Conservation (phyloP, 2,888 invertebrate species). For the Scaptomyza parva region DNA sequence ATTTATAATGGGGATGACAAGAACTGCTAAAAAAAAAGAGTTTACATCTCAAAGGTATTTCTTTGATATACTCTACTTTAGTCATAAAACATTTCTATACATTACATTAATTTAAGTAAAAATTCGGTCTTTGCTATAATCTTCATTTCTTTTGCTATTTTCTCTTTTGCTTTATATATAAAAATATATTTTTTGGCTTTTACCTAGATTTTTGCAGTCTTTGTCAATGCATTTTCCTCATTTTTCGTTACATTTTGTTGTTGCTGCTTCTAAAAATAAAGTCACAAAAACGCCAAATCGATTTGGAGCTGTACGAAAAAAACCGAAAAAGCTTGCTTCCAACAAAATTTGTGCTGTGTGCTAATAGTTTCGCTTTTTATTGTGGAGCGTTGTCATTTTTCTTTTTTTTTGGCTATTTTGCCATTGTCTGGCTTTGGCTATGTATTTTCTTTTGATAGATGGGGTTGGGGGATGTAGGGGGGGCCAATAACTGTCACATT, state of each 20-base stretch:
- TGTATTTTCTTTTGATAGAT: constrained; percentile 12
- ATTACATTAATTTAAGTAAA: no score
- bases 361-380: constrained; percentile 72
- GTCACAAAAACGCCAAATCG: constrained; percentile 37
- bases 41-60: background rate
- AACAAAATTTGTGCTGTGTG: constrained; percentile 47
- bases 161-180: background rate
- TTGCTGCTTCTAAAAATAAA: constrained; percentile 61
- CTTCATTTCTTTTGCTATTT: no score
- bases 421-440: constrained; percentile 33
- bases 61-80: no score
- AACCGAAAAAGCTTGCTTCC: constrained; percentile 6
- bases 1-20: background rate
- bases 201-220: constrained; percentile 46
- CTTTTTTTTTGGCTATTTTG: constrained; percentile 8
- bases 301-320: constrained; percentile 17
- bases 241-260: constrained; percentile 44
- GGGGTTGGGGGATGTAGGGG: no score
- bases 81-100: no score
- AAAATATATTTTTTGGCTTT: constrained; percentile 16
- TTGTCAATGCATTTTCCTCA: constrained; percentile 51
- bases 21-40: background rate
- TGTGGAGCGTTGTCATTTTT: constrained; percentile 35
- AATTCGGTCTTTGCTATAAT: no score
- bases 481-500: constrained; percentile 62